Evolutionary conservation across 2,113 vertebrate species (phyloP).

Genomic region (Gallinago paraguaiae): DNA sequence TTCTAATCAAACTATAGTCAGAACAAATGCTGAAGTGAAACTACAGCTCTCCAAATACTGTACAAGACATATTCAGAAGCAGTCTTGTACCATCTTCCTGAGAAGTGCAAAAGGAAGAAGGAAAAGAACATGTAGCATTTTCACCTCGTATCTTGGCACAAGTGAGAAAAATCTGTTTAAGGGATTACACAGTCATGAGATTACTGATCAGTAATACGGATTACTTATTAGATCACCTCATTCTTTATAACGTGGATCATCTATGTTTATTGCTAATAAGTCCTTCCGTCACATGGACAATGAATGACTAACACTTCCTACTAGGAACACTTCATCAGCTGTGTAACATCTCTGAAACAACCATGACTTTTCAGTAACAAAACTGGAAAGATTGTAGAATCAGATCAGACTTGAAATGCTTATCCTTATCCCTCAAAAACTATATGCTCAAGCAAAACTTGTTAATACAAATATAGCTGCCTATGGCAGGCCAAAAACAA

Average conservation of each 20-base stretch:
- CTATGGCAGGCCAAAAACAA: background rate
- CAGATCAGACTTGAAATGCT: background rate
- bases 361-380: background rate
- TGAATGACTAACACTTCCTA: background rate
- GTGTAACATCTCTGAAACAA: background rate
- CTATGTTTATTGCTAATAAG: background rate
- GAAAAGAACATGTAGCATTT: background rate
- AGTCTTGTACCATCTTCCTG: background rate
- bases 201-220: background rate
- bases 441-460: background rate
- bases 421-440: background rate
- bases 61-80: background rate
- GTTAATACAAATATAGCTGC: background rate
- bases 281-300: background rate
- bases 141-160: background rate
- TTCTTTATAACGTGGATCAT: background rate
- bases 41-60: background rate
- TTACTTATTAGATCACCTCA: background rate
- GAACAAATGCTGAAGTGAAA: background rate
- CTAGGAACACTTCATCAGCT: background rate
- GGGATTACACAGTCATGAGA: background rate
- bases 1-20: background rate
- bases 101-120: background rate
- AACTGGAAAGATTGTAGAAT: background rate
- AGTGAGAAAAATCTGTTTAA: background rate